These are phyloP conservation scores for Machimus rusticus DNA, from an alignment of 2,888 invertebrate species.

Conservation along the genomic window DNA sequence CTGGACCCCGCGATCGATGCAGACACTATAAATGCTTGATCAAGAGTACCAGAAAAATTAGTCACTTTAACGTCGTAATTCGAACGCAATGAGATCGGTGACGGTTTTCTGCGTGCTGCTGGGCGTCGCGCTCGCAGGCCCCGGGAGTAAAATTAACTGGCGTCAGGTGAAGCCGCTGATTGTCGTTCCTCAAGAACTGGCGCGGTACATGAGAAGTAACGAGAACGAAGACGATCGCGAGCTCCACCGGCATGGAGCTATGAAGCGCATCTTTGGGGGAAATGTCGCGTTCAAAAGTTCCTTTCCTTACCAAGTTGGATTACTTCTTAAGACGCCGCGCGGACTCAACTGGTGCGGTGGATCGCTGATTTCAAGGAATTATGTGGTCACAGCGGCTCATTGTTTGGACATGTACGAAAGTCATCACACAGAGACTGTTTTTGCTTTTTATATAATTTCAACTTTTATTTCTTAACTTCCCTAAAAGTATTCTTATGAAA, in stretches of 20 bases:
- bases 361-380: conserved; percentile 53
- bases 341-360: conserved; percentile 54
- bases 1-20: neutral
- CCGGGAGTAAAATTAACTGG: conserved; percentile 24
- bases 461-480: neutral
- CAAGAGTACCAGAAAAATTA: neutral
- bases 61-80: neutral
- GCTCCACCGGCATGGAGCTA: conserved; percentile 34
- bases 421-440: neutral
- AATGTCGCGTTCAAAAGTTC: conserved; percentile 47
- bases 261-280: conserved; percentile 45
- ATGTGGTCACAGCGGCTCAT: conserved; percentile 58
- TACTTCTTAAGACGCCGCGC: conserved; percentile 52
- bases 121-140: neutral
- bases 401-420: conserved; percentile 54
- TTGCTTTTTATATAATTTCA: neutral
- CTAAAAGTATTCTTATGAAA: neutral
- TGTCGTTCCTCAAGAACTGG: neutral
- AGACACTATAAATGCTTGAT: conserved; percentile 19
- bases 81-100: neutral
- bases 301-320: conserved; percentile 57
- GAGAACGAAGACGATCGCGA: neutral
- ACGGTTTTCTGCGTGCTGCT: neutral
- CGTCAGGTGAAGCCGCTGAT: conserved; percentile 8
- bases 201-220: neutral